phyloP scores from a whole-genome alignment of 2,113 vertebrate genomes.

The Pyrgilauda ruficollis region DNA sequence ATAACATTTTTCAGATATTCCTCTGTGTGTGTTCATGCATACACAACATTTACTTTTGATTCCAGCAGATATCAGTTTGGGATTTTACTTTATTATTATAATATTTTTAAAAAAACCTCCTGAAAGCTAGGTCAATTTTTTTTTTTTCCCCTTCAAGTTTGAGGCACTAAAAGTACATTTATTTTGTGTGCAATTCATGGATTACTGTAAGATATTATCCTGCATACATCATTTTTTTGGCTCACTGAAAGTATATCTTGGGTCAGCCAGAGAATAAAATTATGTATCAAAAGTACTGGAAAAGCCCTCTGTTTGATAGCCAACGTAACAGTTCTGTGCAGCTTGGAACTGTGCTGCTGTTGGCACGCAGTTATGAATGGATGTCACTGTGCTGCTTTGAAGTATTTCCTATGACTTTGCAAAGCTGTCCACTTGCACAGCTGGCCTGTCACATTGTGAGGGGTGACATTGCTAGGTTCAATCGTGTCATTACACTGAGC shows the following conservation, averaged over 20 bases:
- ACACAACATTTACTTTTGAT: not conserved
- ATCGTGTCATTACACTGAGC: fast-evolving
- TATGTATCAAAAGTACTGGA: conserved; percentile 21
- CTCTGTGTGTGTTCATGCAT: not conserved
- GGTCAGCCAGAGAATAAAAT: conserved; percentile 50
- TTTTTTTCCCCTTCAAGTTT: not conserved
- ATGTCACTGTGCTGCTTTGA: not conserved
- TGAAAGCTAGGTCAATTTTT: not conserved
- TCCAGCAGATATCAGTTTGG: not conserved
- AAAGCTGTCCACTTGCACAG: not conserved
- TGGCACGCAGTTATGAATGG: not conserved
- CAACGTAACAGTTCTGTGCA: not conserved
- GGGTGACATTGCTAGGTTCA: not conserved
- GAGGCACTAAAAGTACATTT: not conserved
- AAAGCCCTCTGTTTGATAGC: not conserved
- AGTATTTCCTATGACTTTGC: not conserved
- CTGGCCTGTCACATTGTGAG: fast-evolving
- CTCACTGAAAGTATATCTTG: not conserved
- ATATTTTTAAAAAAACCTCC: not conserved
- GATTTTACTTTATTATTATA: not conserved
- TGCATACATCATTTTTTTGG: conserved; percentile 31
- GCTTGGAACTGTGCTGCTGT: not conserved
- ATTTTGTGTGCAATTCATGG: not conserved
- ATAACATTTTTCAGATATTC: not conserved
- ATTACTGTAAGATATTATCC: not conserved